Evolutionary conservation across 1,140 invertebrate species (phyloP), one percentile per base, ranked within the genome.

Genomic region (Octopus sinensis): DNA sequence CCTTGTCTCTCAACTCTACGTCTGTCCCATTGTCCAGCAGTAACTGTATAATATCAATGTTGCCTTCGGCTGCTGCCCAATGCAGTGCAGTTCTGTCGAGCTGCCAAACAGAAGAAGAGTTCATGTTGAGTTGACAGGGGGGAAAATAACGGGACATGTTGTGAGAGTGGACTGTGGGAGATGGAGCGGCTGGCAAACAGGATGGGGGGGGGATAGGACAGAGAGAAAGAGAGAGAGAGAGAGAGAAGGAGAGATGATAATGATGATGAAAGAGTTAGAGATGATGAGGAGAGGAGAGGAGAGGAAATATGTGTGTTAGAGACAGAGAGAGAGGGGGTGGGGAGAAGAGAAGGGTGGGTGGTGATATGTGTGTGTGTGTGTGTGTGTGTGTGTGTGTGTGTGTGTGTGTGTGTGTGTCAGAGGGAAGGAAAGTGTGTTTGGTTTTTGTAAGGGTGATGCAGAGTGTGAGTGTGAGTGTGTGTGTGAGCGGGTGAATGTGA

Each of bases 21-120:
- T 90, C 89, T 68, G 88, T 87, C 10, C 87, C 87, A 75, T 82
- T 79, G 56, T 89, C 86, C 17, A 90, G 79, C 9, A 90, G 82
- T 12, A 86, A 82, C 77, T 89, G 86, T 54, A 88, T 86, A 30
- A 87, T 84, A 13, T 85, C 84, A 17, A 86, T 78, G 79, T 90
- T 87, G 5, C 89, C 89, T 83, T 89, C 89, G 23, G 89, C 89
- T 10, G 88, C 86, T 30, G 89, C 89, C 87, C 88, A 90, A 80
- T 90, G 89, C 6, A 90, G 82, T 7, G 89, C 86, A 7, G 89
- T 90, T 53, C 89, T 84, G 79, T 90, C 89, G 52, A 90, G 81
- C 89, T 90, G 84, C 2, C 80, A 79, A 17, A 68, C 30, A 62
- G 76, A 76, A 81, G 62, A 68, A 3, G n/a, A 68, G 12, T 43